Conservation (phyloP, 2,797 vertebrate species). For the Cygnus olor region DNA sequence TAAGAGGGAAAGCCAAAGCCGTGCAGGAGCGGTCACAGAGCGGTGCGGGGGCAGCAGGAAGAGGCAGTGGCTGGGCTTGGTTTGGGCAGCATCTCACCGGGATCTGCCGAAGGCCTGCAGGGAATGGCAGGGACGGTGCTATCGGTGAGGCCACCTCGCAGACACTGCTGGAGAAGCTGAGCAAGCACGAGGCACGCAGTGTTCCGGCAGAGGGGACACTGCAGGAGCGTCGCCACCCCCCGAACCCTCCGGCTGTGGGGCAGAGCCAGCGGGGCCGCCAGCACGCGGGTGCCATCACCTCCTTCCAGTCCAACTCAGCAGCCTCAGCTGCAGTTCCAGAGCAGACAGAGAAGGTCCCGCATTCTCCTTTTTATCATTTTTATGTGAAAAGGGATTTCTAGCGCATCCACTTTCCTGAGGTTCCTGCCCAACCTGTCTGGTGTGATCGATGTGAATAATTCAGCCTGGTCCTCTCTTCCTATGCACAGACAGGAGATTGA, state of each 20-base stretch:
- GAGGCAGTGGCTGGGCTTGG: not conserved
- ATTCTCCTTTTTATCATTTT: fast-evolving
- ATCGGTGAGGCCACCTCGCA: too few species aligned
- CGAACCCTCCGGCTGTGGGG: too few species aligned
- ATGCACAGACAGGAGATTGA: fast-evolving
- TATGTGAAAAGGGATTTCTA: fast-evolving
- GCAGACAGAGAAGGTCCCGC: fast-evolving
- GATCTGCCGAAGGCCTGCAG: not conserved
- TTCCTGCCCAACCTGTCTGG: not conserved
- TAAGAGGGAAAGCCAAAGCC: too few species aligned
- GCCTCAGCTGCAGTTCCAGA: not conserved
- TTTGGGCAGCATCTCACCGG: not conserved
- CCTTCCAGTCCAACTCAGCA: not conserved
- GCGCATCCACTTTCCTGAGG: fast-evolving
- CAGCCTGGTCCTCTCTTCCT: fast-evolving
- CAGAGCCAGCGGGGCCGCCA: not conserved
- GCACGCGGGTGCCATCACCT: not conserved
- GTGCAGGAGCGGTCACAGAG: not conserved
- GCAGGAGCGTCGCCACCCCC: not conserved
- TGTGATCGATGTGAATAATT: fast-evolving
- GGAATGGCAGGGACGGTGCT: too few species aligned
- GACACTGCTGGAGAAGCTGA: not conserved
- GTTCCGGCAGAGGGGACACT: not conserved
- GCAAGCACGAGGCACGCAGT: not conserved
- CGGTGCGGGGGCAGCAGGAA: not conserved